Conservation (phyloP, 2,888 invertebrate genomes). For the Tetramorium bicarinatum region DNA sequence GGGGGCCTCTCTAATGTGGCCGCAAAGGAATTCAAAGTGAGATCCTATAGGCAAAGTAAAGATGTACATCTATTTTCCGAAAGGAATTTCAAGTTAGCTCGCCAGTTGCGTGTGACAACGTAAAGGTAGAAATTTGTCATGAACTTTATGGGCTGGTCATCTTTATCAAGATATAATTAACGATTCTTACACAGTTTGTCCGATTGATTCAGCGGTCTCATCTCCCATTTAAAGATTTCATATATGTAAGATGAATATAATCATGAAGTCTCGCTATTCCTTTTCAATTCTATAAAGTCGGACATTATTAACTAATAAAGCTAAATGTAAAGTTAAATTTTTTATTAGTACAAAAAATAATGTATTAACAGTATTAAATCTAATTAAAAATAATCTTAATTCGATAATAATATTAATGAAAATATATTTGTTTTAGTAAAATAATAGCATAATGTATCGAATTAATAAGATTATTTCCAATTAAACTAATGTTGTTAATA, state of each 20-base stretch:
- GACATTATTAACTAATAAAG: not conserved
- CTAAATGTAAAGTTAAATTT: not conserved
- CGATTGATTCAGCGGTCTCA: not conserved
- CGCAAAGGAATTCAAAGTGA: constrained; percentile 56
- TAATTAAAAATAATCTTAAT: not conserved
- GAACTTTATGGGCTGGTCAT: constrained; percentile 5
- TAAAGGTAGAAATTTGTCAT: constrained; percentile 32
- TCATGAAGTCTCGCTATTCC: not conserved
- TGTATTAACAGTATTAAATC: too few relatives aligned
- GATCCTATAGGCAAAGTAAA: constrained; percentile 60
- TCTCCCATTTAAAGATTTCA: not conserved
- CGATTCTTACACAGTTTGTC: not conserved
- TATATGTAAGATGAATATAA: not conserved
- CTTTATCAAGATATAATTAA: constrained; percentile 7
- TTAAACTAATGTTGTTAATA: not conserved
- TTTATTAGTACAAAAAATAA: not conserved
- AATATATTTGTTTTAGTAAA: not conserved
- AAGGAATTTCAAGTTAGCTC: not conserved
- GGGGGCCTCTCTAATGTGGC: constrained; percentile 67
- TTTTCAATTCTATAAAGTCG: not conserved
- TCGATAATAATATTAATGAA: not conserved
- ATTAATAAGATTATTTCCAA: too few relatives aligned
- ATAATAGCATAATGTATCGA: not conserved
- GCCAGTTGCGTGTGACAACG: not conserved
- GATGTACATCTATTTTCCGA: constrained; percentile 57